These are phyloP conservation scores for Falcaria lacertinaria DNA, from an alignment of 2,888 invertebrate species.

Conservation along the genomic window DNA sequence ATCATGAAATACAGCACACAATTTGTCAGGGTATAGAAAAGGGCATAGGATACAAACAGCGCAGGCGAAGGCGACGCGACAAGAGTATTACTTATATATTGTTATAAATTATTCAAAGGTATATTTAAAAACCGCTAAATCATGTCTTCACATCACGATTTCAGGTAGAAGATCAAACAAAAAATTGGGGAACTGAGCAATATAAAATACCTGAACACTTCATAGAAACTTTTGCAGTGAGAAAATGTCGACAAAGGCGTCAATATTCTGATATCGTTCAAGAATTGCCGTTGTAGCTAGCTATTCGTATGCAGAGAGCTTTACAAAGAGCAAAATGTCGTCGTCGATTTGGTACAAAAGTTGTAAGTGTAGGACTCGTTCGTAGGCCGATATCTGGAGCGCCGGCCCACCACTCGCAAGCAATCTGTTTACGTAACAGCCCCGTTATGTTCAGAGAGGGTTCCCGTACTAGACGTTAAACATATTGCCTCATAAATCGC, in stretches of 20 bases:
- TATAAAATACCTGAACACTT: conserved; percentile 2
- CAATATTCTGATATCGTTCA: conserved; percentile 28
- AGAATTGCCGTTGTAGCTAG: conserved; percentile 25
- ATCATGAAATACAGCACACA: no score
- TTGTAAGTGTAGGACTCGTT: conserved; percentile 56
- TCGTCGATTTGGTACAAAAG: conserved; percentile 36
- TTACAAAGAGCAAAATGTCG: conserved; percentile 37
- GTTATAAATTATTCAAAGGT: no score
- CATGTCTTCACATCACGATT: no score
- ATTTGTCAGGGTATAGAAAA: no score
- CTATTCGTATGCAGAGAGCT: conserved; percentile 38
- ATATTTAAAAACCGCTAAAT: no score
- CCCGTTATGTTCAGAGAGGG: conserved; percentile 77
- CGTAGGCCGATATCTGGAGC: conserved; percentile 64
- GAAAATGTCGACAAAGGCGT: conserved; percentile 16
- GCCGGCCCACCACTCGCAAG: conserved; percentile 65
- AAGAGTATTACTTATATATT: no score
- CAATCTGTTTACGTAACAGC: conserved; percentile 79
- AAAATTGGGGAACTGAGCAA: background rate
- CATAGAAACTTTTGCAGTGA: conserved; percentile 4
- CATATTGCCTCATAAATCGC: conserved; percentile 80
- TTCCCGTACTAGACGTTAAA: conserved; percentile 77
- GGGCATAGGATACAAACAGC: no score
- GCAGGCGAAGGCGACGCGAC: no score
- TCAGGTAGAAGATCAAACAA: background rate